Conservation (phyloP, 1,140 invertebrate species). For the Microplitis mediator region DNA sequence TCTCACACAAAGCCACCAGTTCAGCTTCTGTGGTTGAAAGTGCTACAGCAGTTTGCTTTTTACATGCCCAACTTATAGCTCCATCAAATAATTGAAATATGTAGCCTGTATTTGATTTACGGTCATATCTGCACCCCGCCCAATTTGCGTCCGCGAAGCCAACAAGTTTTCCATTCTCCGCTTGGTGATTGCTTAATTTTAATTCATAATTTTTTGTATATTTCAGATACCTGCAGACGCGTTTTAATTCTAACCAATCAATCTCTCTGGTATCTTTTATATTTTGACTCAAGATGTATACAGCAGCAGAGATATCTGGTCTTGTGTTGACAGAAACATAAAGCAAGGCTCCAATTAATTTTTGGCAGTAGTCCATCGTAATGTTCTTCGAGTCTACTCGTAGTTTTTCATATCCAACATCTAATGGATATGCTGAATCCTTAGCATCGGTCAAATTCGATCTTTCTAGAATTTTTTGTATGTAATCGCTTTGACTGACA, state of each 20-base stretch:
- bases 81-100: slow-evolving; percentile 22
- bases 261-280: slow-evolving; percentile 20
- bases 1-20: slow-evolving; percentile 7
- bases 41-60: slow-evolving; percentile 36
- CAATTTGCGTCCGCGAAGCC: slow-evolving; percentile 34
- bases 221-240: slow-evolving; percentile 46
- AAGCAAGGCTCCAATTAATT: too few relatives aligned
- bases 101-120: slow-evolving; percentile 24
- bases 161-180: neutral
- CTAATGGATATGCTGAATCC: neutral
- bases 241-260: slow-evolving; percentile 41
- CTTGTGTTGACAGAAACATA: too few relatives aligned
- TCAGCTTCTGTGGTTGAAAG: slow-evolving; percentile 5
- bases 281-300: slow-evolving; percentile 38
- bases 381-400: too few relatives aligned
- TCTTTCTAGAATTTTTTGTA: neutral
- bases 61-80: slow-evolving; percentile 35
- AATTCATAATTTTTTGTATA: slow-evolving; percentile 38
- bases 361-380: too few relatives aligned
- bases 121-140: slow-evolving; percentile 27
- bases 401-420: too few relatives aligned
- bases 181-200: neutral
- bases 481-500: neutral
- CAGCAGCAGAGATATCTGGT: neutral
- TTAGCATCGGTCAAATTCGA: neutral